These are phyloP conservation scores for Brachypodius melanocephalos DNA, from an alignment of 2,113 vertebrate genomes.

Conservation along the genomic window DNA sequence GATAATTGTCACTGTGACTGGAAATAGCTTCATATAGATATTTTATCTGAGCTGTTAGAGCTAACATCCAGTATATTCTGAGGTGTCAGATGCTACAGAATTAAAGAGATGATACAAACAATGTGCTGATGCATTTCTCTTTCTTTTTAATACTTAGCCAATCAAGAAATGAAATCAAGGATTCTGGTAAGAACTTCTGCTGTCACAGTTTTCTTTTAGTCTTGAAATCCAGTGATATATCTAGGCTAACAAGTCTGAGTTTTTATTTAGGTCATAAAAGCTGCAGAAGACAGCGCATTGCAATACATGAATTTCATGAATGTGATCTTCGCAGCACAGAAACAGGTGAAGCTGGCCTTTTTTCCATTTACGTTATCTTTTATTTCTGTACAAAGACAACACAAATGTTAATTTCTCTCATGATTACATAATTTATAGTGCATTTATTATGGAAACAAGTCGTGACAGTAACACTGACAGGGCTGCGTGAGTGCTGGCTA, in stretches of 20 bases:
- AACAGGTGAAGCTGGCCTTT: constrained; percentile 78
- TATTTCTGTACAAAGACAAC: background rate
- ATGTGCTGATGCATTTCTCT: background rate
- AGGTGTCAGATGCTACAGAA: background rate
- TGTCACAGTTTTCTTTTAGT: background rate
- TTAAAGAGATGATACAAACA: background rate
- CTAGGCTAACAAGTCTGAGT: background rate
- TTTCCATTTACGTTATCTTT: background rate
- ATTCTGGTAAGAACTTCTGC: constrained; percentile 84
- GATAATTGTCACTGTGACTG: background rate
- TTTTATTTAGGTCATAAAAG: constrained; percentile 88
- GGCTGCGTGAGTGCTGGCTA: background rate
- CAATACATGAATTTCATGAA: constrained; percentile 99
- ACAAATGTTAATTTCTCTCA: background rate
- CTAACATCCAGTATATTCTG: background rate
- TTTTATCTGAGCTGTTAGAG: background rate
- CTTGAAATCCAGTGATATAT: background rate
- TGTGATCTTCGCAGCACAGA: constrained; percentile 95
- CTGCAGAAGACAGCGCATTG: constrained; percentile 89
- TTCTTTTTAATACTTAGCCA: constrained; percentile 72
- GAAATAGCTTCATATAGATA: accelerated
- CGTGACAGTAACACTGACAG: background rate
- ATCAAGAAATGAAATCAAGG: constrained; percentile 91
- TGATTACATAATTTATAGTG: background rate
- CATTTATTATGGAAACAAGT: background rate